Evolutionary conservation across 2,888 invertebrate species (phyloP).

Genomic region (Maniola hyperantus): DNA sequence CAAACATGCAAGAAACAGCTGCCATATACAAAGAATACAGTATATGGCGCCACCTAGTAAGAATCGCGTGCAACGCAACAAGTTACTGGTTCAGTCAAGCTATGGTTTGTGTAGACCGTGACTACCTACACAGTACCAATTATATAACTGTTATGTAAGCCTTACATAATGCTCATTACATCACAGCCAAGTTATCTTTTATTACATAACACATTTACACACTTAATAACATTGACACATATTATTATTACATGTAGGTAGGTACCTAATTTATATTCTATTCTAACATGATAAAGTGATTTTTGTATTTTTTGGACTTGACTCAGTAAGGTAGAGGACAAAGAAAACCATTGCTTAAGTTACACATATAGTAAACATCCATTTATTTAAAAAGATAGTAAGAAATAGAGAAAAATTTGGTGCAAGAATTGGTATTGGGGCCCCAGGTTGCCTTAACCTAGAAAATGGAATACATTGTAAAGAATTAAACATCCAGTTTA

Average conservation of each 20-base stretch:
- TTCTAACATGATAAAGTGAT: no score
- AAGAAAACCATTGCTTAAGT: constrained; percentile 34
- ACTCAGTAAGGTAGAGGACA: not conserved
- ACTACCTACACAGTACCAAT: constrained; percentile 19
- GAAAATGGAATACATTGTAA: constrained; percentile 46
- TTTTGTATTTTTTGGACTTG: not conserved
- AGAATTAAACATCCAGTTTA: constrained; percentile 28
- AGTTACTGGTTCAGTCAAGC: constrained; percentile 12
- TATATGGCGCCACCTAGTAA: constrained; percentile 26
- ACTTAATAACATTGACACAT: constrained; percentile 2
- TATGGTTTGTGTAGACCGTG: constrained; percentile 28
- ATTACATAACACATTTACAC: constrained; percentile 23
- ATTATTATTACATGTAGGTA: not conserved
- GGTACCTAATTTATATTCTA: constrained; percentile 5
- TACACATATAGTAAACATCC: constrained; percentile 42
- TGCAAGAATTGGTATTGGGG: constrained; percentile 71
- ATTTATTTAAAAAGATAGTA: constrained; percentile 42
- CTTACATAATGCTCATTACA: constrained; percentile 27
- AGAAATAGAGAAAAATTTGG: constrained; percentile 55
- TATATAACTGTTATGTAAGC: constrained; percentile 31
- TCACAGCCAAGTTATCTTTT: constrained; percentile 16
- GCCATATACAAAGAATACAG: not conserved
- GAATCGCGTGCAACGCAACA: constrained; percentile 7
- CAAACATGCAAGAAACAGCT: no score
- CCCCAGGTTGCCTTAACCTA: constrained; percentile 63